These are phyloP conservation scores for Eulemur mongoz DNA, from an alignment of 2,797 vertebrate species.

Conservation along the genomic window DNA sequence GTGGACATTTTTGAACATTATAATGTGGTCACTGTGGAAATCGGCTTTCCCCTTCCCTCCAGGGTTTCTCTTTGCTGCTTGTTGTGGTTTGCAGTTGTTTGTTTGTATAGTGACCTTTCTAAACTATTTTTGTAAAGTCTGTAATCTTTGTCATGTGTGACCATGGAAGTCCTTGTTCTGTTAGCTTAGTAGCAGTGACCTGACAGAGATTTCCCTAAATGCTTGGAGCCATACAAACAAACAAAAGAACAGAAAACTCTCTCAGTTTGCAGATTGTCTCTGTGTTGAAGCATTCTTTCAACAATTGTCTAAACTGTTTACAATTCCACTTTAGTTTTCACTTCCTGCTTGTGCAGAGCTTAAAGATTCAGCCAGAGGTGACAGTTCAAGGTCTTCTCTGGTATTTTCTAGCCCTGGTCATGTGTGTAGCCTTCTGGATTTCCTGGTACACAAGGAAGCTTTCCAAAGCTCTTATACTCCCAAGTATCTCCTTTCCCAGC, in stretches of 20 bases:
- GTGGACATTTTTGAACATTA: neutral
- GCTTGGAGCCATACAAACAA: neutral
- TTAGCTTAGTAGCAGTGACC: neutral
- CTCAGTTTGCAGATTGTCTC: neutral
- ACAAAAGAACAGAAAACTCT: neutral
- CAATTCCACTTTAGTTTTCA: neutral
- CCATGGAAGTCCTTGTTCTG: neutral
- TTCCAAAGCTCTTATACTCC: neutral
- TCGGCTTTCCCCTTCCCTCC: neutral
- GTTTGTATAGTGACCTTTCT: neutral
- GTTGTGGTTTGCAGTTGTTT: neutral
- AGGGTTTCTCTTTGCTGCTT: neutral
- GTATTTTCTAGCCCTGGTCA: neutral
- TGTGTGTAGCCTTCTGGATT: neutral
- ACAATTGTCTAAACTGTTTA: neutral
- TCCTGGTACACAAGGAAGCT: neutral
- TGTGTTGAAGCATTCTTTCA: neutral
- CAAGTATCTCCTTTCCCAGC: neutral
- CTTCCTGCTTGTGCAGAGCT: neutral
- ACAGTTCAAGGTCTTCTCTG: neutral
- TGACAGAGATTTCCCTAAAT: neutral
- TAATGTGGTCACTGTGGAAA: neutral
- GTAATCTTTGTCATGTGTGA: neutral
- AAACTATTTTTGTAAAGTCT: neutral
- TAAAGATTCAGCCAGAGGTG: neutral